phyloP scores from a whole-genome alignment of 92 coral and sea anemone genomes.

The Blastomussa wellsi region DNA sequence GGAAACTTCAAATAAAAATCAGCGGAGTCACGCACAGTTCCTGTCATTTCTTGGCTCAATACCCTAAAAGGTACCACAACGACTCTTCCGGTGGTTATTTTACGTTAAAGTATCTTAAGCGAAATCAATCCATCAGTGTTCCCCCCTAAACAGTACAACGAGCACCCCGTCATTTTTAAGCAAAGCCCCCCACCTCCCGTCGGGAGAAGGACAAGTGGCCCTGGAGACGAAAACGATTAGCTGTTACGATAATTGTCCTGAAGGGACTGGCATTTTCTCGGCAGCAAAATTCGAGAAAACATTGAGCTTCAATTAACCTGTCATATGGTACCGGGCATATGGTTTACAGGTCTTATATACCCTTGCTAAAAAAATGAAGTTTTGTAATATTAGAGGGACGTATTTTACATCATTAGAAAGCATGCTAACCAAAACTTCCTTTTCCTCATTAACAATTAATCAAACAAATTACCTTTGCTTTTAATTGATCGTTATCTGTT shows the following conservation, averaged over 20 bases:
- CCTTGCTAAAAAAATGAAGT: background rate
- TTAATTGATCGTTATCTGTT: background rate
- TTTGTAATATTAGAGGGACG: background rate
- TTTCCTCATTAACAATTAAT: background rate
- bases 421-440: background rate
- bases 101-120: too few relatives aligned
- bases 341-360: background rate
- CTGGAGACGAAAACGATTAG: too few relatives aligned
- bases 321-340: background rate
- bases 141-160: too few relatives aligned
- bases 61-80: too few relatives aligned
- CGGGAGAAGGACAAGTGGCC: too few relatives aligned
- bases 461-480: background rate
- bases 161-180: too few relatives aligned
- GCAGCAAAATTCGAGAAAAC: background rate
- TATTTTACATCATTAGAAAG: background rate
- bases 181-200: too few relatives aligned
- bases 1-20: too few relatives aligned
- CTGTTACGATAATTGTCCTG: background rate
- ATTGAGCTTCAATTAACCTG: background rate
- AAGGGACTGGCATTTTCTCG: background rate
- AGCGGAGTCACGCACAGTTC: too few relatives aligned
- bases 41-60: too few relatives aligned
- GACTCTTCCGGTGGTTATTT: too few relatives aligned
- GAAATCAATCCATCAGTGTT: too few relatives aligned